Percentiles rank a stretch among this genome's conserved stretches.
Evolutionary conservation across 2,888 invertebrate species (phyloP).

Genomic region (Tolmerus cingulatus): DNA sequence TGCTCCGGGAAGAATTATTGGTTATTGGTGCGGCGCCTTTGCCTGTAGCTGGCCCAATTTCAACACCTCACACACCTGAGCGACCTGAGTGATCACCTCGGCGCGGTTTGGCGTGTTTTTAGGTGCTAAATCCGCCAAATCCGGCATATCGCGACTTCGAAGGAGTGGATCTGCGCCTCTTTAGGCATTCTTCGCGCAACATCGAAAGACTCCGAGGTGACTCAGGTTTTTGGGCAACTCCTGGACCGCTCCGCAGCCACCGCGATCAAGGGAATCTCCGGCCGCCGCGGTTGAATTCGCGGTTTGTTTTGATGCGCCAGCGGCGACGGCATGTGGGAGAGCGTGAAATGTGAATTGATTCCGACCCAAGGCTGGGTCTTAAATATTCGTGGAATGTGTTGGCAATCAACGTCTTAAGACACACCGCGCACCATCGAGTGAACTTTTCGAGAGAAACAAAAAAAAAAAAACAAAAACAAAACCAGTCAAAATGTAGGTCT

Average conservation of each 20-base stretch:
- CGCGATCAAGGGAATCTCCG: conserved; percentile 9
- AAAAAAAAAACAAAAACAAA: neutral
- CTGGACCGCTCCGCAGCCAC: neutral
- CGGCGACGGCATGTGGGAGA: conserved; percentile 2
- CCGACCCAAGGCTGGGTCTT: conserved; percentile 1
- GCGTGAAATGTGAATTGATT: neutral
- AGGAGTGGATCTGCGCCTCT: neutral
- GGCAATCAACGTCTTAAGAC: neutral
- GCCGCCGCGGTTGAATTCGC: neutral
- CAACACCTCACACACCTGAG: neutral
- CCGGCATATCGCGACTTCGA: neutral
- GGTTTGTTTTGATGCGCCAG: conserved; percentile 4
- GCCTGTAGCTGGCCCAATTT: neutral
- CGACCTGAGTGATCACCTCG: neutral
- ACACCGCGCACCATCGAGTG: neutral
- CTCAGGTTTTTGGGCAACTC: neutral
- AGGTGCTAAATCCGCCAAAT: neutral
- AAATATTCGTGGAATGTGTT: conserved; percentile 14
- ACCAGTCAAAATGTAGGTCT: conserved; percentile 22
- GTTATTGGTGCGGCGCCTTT: neutral
- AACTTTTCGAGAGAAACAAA: neutral
- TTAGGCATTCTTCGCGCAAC: neutral
- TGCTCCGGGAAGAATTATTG: conserved; percentile 2
- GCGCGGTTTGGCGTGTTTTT: neutral
- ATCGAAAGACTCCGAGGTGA: neutral